Evolutionary conservation across 2,888 invertebrate species (phyloP).

Genomic region (Trichopoda pennipes): DNA sequence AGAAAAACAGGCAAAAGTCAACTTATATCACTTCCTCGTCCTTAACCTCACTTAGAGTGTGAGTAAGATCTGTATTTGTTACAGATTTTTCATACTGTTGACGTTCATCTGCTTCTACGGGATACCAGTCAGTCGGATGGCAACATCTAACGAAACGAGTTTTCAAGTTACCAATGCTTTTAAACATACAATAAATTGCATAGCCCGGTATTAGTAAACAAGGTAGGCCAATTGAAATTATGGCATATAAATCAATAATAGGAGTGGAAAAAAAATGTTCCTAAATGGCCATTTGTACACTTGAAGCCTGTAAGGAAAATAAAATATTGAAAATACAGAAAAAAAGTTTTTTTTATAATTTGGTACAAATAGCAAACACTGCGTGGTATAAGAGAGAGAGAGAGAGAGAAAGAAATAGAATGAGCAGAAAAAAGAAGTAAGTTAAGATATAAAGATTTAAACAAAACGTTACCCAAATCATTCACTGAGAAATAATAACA

Average conservation of each 20-base stretch:
- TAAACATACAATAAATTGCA: conserved; percentile 73
- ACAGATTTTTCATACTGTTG: conserved; percentile 76
- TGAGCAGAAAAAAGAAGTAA: too few species aligned
- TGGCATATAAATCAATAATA: conserved; percentile 56
- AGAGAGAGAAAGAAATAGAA: background rate
- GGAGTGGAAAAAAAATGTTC: conserved; percentile 60
- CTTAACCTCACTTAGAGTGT: conserved; percentile 63
- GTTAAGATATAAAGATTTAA: background rate
- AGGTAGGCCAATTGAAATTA: conserved; percentile 72
- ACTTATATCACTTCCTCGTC: conserved; percentile 44
- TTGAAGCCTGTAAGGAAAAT: conserved; percentile 30
- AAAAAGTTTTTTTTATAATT: background rate
- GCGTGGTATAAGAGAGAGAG: background rate
- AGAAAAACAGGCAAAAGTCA: background rate
- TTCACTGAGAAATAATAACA: background rate
- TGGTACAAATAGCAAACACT: background rate
- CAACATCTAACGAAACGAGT: conserved; percentile 74
- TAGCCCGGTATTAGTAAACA: conserved; percentile 76
- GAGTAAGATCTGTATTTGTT: conserved; percentile 76
- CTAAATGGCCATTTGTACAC: conserved; percentile 32
- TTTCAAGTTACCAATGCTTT: conserved; percentile 73
- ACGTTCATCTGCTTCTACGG: conserved; percentile 74
- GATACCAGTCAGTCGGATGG: conserved; percentile 80
- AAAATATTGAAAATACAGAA: background rate
- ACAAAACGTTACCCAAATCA: background rate